Percentiles rank a stretch among this genome's conserved stretches.
These are phyloP conservation scores for Hanleya hanleyi DNA, from an alignment of 2,888 invertebrate species.

Conservation along the genomic window DNA sequence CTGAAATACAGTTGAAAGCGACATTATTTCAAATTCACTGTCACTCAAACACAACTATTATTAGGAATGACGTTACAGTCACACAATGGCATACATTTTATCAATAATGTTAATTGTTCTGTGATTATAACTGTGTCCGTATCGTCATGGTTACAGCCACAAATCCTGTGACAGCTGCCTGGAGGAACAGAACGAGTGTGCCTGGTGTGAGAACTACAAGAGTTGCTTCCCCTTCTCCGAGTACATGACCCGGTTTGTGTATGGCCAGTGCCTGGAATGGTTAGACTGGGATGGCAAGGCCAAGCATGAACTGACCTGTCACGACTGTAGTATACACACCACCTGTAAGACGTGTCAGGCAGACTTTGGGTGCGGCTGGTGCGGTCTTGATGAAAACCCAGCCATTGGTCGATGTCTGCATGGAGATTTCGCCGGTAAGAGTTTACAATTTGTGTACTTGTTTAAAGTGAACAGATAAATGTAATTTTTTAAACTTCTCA, in stretches of 20 bases:
- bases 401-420: slow-evolving; percentile 80
- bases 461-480: too few species aligned
- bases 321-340: slow-evolving; percentile 61
- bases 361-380: slow-evolving; percentile 95
- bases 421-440: slow-evolving; percentile 68
- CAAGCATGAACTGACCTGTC: slow-evolving; percentile 49
- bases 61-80: too few species aligned
- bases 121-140: too few species aligned
- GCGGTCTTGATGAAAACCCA: slow-evolving; percentile 90
- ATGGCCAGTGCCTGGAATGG: slow-evolving; percentile 95
- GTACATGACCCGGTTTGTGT: slow-evolving; percentile 94
- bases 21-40: too few species aligned
- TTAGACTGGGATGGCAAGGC: slow-evolving; percentile 78
- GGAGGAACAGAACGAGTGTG: slow-evolving; percentile 89
- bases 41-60: neutral
- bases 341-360: slow-evolving; percentile 79
- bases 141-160: slow-evolving; percentile 50
- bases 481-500: too few species aligned
- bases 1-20: too few species aligned
- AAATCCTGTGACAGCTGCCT: slow-evolving; percentile 78
- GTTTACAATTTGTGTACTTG: neutral
- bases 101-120: too few species aligned
- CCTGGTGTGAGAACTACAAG: slow-evolving; percentile 94
- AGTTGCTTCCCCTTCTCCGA: slow-evolving; percentile 97
- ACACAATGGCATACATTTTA: too few species aligned